Base-by-base conservation (phyloP, 92 coral and sea anemone genomes). In the Palythoa grandis region DNA sequence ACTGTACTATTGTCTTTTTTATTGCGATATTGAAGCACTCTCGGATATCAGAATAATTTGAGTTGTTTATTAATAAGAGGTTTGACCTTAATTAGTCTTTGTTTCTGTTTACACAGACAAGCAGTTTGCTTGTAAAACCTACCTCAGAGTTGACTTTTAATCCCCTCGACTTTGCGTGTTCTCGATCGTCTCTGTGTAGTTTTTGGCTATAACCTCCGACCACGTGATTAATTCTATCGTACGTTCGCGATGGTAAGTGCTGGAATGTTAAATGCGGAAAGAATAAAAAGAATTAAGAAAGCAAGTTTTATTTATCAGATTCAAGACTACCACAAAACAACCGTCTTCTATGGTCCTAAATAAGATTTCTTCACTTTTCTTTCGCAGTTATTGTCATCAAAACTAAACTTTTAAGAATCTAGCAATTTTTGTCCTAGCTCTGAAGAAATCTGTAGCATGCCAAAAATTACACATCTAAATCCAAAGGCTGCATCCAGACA, bases 181-280 rank as follows among this genome's bases (percentile, higher is more conserved):
- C 99, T 85, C 99, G 89, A 84, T 96, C 99, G 82, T 95, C 98
- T 13, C 99, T 90, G 70, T 96, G 99, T 1, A 96, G 89, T 69
- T 96, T 96, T 86, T 96, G 99, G 74, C 95, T 86, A 86, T 96
- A 96, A 17, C 99, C 98, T n/a, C 82, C 93, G 7, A 90, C 92
- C 68, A 93, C 98, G 53, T 90, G 90, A 82, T 95, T 96, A 19
- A 96, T 93, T 67, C 99, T 96, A 65, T 96, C 99, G 88, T 96
- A 96, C 2, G 97, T 88, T 47, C 97, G 93, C 47, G 98, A 94
- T 40, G 88, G 88, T 25, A 78, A 75, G 74, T 95, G 99, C 99
- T 96, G 54, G 74, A 58, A 17, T 72, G 7, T 9, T 75, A 84
- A 75, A 77, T 25, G 53, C 57, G 66, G 66, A 63, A 72, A 23